phyloP scores from a whole-genome alignment of 2,113 vertebrate genomes.

The Coptodon bakossiorum region DNA sequence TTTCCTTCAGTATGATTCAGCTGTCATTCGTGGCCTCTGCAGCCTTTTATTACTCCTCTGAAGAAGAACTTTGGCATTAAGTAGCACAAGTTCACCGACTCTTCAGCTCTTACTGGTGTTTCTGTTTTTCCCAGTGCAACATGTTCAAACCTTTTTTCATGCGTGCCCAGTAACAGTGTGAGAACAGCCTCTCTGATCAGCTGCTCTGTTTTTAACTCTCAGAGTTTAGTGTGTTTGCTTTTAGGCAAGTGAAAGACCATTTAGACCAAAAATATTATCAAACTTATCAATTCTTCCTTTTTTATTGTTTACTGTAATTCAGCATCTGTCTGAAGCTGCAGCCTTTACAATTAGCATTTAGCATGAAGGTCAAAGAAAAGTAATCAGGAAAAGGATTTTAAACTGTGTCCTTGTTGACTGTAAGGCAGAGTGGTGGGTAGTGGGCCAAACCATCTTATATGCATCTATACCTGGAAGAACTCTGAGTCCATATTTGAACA shows the following conservation, averaged over 20 bases:
- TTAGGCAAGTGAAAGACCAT: neutral
- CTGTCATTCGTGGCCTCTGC: accelerated
- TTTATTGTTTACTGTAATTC: neutral
- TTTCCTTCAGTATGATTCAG: neutral
- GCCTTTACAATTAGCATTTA: neutral
- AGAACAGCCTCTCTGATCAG: neutral
- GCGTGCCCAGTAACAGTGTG: neutral
- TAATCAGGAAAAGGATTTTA: neutral
- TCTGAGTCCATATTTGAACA: neutral
- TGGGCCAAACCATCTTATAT: neutral
- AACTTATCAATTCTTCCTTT: neutral
- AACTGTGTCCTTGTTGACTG: neutral
- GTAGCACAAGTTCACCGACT: neutral
- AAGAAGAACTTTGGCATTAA: neutral
- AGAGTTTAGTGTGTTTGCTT: neutral
- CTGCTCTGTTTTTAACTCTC: neutral
- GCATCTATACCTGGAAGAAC: neutral
- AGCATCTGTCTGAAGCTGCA: neutral
- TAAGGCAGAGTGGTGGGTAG: neutral
- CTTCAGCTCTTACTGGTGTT: neutral
- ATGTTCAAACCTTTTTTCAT: neutral
- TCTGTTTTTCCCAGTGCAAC: neutral
- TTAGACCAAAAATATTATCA: neutral
- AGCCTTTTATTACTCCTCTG: neutral
- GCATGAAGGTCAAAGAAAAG: neutral